Conservation (phyloP, 2,797 vertebrate species). For the Microctenopoma stevenorrisi region DNA sequence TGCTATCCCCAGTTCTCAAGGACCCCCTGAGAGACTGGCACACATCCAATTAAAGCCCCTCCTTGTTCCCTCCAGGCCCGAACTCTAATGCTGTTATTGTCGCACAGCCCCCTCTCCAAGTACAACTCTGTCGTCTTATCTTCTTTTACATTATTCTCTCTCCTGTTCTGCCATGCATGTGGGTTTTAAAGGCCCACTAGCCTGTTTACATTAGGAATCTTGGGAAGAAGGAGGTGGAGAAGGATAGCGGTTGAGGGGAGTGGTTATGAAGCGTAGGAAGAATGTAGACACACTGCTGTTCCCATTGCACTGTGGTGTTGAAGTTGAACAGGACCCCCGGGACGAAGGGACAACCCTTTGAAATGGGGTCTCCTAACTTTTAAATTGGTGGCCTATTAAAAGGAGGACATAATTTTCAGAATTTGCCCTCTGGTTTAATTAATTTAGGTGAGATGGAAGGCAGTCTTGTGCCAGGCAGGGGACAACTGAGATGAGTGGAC, state of each 20-base stretch:
- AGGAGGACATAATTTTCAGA: slow-evolving; percentile 20
- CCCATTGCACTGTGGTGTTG: slow-evolving; percentile 40
- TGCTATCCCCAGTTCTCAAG: slow-evolving; percentile 59
- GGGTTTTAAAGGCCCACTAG: slow-evolving; percentile 63
- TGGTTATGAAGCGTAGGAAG: slow-evolving; percentile 18
- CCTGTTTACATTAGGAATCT: slow-evolving; percentile 61
- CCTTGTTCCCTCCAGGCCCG: slow-evolving; percentile 31
- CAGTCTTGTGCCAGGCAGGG: slow-evolving; percentile 9
- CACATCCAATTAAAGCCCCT: slow-evolving; percentile 69
- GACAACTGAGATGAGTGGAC: slow-evolving; percentile 39
- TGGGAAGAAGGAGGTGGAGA: slow-evolving; percentile 18
- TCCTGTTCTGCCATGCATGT: slow-evolving; percentile 28
- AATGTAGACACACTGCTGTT: slow-evolving; percentile 43
- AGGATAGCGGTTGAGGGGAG: slow-evolving; percentile 17
- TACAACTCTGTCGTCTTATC: slow-evolving; percentile 38
- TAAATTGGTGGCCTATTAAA: slow-evolving; percentile 61
- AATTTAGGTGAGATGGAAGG: slow-evolving; percentile 37
- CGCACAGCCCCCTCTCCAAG: slow-evolving; percentile 37
- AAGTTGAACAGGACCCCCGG: slow-evolving; percentile 47
- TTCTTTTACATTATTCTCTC: slow-evolving; percentile 23
- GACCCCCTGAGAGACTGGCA: slow-evolving; percentile 66
- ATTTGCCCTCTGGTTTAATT: slow-evolving; percentile 48
- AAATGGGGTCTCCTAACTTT: slow-evolving; percentile 60
- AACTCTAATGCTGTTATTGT: slow-evolving; percentile 53
- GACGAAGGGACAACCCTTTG: slow-evolving; percentile 42